Evolutionary conservation across 2,113 vertebrate species (phyloP).

Genomic region (Sceloporus tristichus): DNA sequence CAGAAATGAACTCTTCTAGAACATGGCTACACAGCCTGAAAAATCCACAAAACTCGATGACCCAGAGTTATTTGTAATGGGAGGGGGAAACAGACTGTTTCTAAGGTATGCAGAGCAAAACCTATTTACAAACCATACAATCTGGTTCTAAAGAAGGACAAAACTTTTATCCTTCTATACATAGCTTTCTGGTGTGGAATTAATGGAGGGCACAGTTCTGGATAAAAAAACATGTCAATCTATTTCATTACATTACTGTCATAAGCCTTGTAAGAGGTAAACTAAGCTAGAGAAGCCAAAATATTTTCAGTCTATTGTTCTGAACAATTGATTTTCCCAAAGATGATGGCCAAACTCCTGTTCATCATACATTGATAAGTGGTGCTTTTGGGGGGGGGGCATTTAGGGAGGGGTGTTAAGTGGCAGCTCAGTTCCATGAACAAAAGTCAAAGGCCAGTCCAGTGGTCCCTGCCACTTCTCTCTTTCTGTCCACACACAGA

Average conservation of each 20-base stretch:
- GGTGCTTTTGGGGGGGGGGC: no score
- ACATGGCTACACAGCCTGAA: no score
- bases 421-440: background rate
- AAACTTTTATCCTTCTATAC: background rate
- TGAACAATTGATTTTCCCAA: conserved; percentile 8
- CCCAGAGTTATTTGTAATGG: background rate
- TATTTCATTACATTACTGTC: conserved; percentile 10
- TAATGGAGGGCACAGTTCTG: background rate
- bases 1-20: no score
- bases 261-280: conserved; percentile 24
- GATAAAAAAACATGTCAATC: background rate
- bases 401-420: background rate
- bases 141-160: conserved; percentile 2
- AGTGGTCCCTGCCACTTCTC: background rate
- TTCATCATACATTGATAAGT: no score
- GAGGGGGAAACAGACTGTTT: background rate
- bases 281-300: conserved; percentile 36
- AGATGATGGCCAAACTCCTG: background rate
- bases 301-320: background rate
- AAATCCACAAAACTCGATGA: no score
- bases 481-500: no score
- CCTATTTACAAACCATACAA: background rate
- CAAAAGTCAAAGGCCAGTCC: background rate
- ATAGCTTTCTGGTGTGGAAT: conserved; percentile 2
- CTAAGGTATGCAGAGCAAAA: background rate